Evolutionary conservation across 23 tunicate genomes (phyloP), one percentile per base, ranked within the genome.

Genomic region (Trididemnum clinides): DNA sequence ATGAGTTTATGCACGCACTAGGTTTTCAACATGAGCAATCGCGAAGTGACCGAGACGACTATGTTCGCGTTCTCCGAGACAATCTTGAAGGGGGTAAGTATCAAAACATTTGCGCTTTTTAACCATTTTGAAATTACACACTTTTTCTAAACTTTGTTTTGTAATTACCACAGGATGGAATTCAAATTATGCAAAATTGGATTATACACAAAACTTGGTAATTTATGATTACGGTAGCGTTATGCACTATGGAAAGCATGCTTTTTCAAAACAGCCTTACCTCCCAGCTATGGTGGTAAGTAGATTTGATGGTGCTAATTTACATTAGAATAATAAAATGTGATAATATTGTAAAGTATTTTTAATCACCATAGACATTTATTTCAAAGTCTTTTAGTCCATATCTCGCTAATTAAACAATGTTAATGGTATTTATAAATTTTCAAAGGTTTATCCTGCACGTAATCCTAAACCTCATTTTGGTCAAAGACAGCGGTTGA

Each of bases 11-110:
- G 92, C 99, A 97, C 64, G 93, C 89, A 30, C 88, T 92, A n/a
- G 99, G 99, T 28, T 97, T 97, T 58, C 95, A 92, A 34, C 99
- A 97, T 64, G 99, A 97, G 86, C 99, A 97, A 64, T 92, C 99
- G 10, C 44, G 99, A 35, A 88, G 89, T 78, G 99, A 97, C 83
- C 91, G 99, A 21, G 97, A 97, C 86, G 64, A 92, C 54, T 93
- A 92, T 69, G 99, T 97, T 62, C 58, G 76, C 25, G 80, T 97
- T 18, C 34, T 92, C 31, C 35, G 35, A 28, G 85, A 97, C 33
- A 97, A 97, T 75, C 92, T 97, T 31, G 86, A 88, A 34, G 62
- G 57, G 49, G 92, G 98, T 93, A 85, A 71, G 28, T n/a, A 4
- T 7, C 15, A 15, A 44, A 44, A 7, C 15, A 15, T 7, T 44